phyloP scores from a whole-genome alignment of 2,888 invertebrate genomes.

The Drosophila borealis region DNA sequence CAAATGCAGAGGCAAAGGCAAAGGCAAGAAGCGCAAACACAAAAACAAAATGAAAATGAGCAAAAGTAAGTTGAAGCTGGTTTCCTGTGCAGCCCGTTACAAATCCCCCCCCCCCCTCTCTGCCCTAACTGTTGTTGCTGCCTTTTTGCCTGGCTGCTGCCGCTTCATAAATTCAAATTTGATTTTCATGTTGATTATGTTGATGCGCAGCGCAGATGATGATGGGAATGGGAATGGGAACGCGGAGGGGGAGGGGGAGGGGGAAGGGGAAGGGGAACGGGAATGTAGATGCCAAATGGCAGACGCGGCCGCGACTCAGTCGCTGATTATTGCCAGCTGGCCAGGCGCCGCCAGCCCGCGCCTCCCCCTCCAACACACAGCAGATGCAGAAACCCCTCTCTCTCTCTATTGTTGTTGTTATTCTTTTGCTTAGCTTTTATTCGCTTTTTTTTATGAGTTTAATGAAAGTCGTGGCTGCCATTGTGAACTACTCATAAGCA shows the following conservation, averaged over 20 bases:
- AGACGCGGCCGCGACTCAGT: slow-evolving; percentile 29
- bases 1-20: slow-evolving; percentile 8
- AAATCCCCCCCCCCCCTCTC: not conserved
- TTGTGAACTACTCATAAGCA: slow-evolving; percentile 51
- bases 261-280: slow-evolving; percentile 57
- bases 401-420: slow-evolving; percentile 5
- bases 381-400: too few species aligned
- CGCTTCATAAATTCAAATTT: slow-evolving; percentile 77
- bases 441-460: slow-evolving; percentile 57
- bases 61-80: slow-evolving; percentile 66
- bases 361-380: not conserved
- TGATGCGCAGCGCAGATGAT: slow-evolving; percentile 71
- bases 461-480: slow-evolving; percentile 55
- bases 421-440: slow-evolving; percentile 30
- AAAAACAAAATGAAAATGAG: slow-evolving; percentile 65
- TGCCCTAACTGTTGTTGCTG: not conserved
- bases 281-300: slow-evolving; percentile 72
- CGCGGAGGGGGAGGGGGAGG: too few species aligned
- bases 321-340: slow-evolving; percentile 60
- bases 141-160: slow-evolving; percentile 36
- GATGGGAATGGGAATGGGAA: slow-evolving; percentile 56
- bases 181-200: slow-evolving; percentile 77
- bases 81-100: slow-evolving; percentile 6
- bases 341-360: not conserved
- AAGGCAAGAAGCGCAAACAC: slow-evolving; percentile 7